A percentile compares a stretch with the other conserved stretches of the same genome.
Evolutionary conservation across 1,140 invertebrate genomes (phyloP).

Genomic region (Holcopasites calliopsidis): DNA sequence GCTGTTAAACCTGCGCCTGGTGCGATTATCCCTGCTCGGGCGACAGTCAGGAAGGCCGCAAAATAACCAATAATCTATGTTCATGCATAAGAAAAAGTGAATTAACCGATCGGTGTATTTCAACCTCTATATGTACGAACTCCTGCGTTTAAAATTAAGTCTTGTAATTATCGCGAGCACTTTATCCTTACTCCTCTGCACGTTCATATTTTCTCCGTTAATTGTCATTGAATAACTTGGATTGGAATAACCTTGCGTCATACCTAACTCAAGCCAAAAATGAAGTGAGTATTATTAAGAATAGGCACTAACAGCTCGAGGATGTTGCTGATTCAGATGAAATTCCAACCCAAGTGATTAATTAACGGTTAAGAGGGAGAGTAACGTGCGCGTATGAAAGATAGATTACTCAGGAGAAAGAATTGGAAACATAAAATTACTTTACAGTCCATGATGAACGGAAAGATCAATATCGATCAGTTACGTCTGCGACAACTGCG

Average conservation of each 20-base stretch:
- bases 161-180: too few relatives aligned
- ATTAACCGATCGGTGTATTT: background rate
- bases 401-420: background rate
- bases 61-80: slow-evolving; percentile 47
- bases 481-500: slow-evolving; percentile 55
- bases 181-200: too few relatives aligned
- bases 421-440: slow-evolving; percentile 46
- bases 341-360: too few relatives aligned
- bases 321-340: too few relatives aligned
- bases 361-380: background rate
- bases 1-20: slow-evolving; percentile 61
- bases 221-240: too few relatives aligned
- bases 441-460: slow-evolving; percentile 63
- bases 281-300: too few relatives aligned
- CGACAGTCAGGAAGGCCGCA: slow-evolving; percentile 63
- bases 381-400: background rate
- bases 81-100: background rate
- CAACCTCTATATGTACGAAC: too few relatives aligned
- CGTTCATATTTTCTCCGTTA: too few relatives aligned
- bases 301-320: too few relatives aligned
- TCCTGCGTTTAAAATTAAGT: too few relatives aligned
- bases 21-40: slow-evolving; percentile 64
- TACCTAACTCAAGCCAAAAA: too few relatives aligned
- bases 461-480: slow-evolving; percentile 34
- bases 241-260: too few relatives aligned